Conservation (phyloP, 2,888 invertebrate species). For the Dicyrtomina minuta region DNA sequence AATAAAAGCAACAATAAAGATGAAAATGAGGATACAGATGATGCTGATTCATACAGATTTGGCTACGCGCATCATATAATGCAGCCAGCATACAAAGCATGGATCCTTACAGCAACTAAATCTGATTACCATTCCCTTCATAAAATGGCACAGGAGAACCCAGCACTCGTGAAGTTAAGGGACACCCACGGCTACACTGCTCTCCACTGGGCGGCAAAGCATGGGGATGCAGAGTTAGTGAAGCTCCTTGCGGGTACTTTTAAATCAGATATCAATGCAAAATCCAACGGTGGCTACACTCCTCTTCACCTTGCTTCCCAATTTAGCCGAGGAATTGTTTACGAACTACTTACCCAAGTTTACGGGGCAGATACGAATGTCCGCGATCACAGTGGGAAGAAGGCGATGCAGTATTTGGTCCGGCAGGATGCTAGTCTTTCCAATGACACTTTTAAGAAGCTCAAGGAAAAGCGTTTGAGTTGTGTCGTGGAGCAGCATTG, state of each 20-base stretch:
- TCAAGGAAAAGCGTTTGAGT: conserved; percentile 50
- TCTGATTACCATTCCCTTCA: conserved; percentile 83
- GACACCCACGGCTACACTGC: conserved; percentile 76
- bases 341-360: conserved; percentile 81
- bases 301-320: conserved; percentile 90
- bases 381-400: conserved; percentile 88
- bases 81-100: conserved; percentile 81
- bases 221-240: conserved; percentile 67
- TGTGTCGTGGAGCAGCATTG: no score
- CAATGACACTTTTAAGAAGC: conserved; percentile 68
- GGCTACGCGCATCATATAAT: no score
- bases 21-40: no score
- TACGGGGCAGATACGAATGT: conserved; percentile 83
- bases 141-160: conserved; percentile 80
- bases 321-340: conserved; percentile 82
- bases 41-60: no score
- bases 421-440: conserved; percentile 70
- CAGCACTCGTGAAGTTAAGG: conserved; percentile 80
- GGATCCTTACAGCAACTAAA: conserved; percentile 82
- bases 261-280: conserved; percentile 67
- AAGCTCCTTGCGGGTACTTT: conserved; percentile 88
- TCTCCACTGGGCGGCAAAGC: conserved; percentile 94
- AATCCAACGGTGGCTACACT: conserved; percentile 79
- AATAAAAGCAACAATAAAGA: no score
- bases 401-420: conserved; percentile 72